phyloP scores from a whole-genome alignment of 2,797 vertebrate species.

The Nannoperca australis region DNA sequence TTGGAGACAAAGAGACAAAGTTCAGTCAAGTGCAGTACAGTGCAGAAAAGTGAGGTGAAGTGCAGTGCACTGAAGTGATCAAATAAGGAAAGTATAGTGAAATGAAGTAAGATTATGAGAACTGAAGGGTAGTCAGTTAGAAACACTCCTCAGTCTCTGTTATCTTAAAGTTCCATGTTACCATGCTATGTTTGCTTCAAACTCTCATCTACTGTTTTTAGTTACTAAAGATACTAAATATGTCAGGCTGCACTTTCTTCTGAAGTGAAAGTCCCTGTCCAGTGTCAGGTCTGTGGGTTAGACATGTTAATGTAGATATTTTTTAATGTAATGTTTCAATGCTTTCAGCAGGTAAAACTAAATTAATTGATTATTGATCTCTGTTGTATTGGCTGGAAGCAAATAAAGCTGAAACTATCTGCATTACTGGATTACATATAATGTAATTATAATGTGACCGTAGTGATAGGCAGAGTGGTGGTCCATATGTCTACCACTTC shows the following conservation, averaged over 20 bases:
- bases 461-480: background rate
- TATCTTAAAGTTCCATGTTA: background rate
- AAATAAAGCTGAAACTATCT: background rate
- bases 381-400: background rate
- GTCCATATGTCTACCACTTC: conserved; percentile 4
- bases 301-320: background rate
- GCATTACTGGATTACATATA: background rate
- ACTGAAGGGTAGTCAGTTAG: no score
- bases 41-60: no score
- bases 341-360: background rate
- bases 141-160: no score
- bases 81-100: no score
- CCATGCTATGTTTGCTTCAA: background rate
- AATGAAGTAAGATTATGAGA: background rate
- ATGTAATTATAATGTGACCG: background rate
- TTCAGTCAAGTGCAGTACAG: no score
- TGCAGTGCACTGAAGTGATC: no score
- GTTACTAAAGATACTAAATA: background rate
- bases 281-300: background rate
- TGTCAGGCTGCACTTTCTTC: background rate
- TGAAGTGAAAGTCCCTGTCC: background rate
- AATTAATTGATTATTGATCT: background rate
- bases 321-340: background rate
- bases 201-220: background rate
- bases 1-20: background rate